Evolutionary conservation across 2,888 invertebrate genomes (phyloP), one percentile per base, ranked within the genome.

Genomic region (Andrena marginata): DNA sequence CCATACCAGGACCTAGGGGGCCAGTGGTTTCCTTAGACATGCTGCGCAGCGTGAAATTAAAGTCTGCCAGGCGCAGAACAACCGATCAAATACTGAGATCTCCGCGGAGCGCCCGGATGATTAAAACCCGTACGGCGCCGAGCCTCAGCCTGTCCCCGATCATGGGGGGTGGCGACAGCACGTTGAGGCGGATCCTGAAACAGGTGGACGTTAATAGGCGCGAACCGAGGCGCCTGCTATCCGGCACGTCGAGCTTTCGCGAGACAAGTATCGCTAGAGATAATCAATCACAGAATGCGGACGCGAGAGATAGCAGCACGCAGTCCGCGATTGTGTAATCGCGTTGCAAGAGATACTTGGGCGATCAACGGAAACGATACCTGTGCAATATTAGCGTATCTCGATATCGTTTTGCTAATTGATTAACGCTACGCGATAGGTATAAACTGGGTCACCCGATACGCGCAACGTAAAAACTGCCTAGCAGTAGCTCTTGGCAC

Each of bases 11-110:
- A 35, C 86, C 90, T 4, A 87, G 80, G 31, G 93, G 92, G 23
- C 93, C 93, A 0, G 87, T 90, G 3, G 90, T 94, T 60, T 93
- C 94, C 0, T 49, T 92, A 65, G 94, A 94, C 49, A 93, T 94
- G 93, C 72, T 94, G 31, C 90, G 92, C 0, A 93, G 91, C 60
- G 94, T 94, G 0, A 94, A 94, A 83, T 81, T 94, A 8, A 92
- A 92, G 74, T 91, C 93, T 48, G 89, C 91, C 51, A 90, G 91
- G 72, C 90, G 91, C 59, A 89, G 87, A 87, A 49, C 87, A 10
- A 69, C 23, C 33, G 90, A 92, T 48, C 87, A 86, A 23, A 83
- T 77, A 49, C 29, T 81, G 26, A 90, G 89, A 84, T 93, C 92
- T 20, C 92, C 93, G 2, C 87, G 90, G 48, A 88, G 89, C 54